phyloP scores from a whole-genome alignment of 2,888 invertebrate genomes.

The Apodemia zela region DNA sequence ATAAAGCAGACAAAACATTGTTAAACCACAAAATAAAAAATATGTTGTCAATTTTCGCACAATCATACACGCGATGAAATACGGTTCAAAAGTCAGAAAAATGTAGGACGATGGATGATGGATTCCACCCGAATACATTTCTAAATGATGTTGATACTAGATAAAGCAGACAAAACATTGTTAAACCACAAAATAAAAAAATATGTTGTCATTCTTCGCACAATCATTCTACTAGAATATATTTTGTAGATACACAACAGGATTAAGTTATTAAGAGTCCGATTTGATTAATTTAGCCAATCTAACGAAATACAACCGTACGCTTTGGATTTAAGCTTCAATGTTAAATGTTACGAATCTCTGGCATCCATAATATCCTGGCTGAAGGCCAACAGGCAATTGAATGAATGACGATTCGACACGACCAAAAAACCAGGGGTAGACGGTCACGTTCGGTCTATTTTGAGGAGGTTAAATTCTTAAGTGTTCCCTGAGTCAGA shows the following conservation, averaged over 20 bases:
- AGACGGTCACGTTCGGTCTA: constrained; percentile 67
- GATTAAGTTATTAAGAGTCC: constrained; percentile 33
- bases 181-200: neutral
- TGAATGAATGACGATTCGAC: constrained; percentile 75
- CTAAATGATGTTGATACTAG: neutral
- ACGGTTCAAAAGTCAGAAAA: too few relatives aligned
- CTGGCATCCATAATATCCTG: constrained; percentile 60
- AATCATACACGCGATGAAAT: too few relatives aligned
- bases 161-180: neutral
- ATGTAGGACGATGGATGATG: too few relatives aligned
- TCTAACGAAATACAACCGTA: constrained; percentile 36
- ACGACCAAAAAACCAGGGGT: constrained; percentile 61
- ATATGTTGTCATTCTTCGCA: constrained; percentile 24
- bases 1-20: too few relatives aligned
- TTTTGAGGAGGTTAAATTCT: constrained; percentile 67
- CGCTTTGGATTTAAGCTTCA: constrained; percentile 31
- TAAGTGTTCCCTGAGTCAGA: constrained; percentile 68
- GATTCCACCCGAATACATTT: neutral
- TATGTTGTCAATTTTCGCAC: too few relatives aligned
- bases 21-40: too few relatives aligned
- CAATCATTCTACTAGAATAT: constrained; percentile 21
- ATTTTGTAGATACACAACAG: constrained; percentile 26
- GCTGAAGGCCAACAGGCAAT: constrained; percentile 69
- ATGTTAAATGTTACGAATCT: constrained; percentile 55
- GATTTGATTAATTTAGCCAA: constrained; percentile 20